Percentiles rank a stretch among this genome's conserved stretches.
Evolutionary conservation across 2,797 vertebrate genomes (phyloP).

Genomic region (Muscicapa striata): DNA sequence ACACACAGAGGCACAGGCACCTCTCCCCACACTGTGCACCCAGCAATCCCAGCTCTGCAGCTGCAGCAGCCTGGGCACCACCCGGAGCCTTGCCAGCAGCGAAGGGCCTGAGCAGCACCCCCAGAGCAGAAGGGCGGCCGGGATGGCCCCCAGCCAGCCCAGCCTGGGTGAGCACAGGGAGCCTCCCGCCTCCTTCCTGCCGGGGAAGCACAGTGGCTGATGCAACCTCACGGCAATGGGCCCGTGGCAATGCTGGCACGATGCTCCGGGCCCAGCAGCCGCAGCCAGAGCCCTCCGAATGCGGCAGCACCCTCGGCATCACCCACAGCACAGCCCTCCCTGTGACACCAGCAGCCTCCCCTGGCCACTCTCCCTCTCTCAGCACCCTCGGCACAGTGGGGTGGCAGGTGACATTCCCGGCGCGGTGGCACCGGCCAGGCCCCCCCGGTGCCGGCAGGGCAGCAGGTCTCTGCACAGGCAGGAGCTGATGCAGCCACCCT

Average conservation of each 20-base stretch:
- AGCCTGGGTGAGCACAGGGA: background rate
- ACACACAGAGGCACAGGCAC: background rate
- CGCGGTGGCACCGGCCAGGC: background rate
- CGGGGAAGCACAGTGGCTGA: background rate
- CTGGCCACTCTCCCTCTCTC: background rate
- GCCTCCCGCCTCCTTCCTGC: constrained; percentile 23
- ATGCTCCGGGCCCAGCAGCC: background rate
- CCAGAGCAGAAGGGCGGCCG: background rate
- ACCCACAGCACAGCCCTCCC: background rate
- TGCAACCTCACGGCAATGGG: background rate
- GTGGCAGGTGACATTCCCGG: background rate
- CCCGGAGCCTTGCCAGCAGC: background rate
- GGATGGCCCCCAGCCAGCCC: background rate
- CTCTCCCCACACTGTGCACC: background rate
- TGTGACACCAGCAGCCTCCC: background rate
- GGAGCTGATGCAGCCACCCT: background rate
- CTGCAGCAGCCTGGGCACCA: background rate
- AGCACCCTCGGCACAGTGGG: background rate
- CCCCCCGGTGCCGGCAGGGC: background rate
- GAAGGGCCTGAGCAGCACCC: background rate
- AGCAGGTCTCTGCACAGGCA: rapidly evolving
- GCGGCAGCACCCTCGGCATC: rapidly evolving
- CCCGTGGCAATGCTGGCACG: background rate
- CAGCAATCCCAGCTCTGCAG: background rate
- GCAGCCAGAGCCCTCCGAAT: background rate